Base-by-base conservation (phyloP, 1,140 invertebrate species). In the Bombus difficillimus region DNA sequence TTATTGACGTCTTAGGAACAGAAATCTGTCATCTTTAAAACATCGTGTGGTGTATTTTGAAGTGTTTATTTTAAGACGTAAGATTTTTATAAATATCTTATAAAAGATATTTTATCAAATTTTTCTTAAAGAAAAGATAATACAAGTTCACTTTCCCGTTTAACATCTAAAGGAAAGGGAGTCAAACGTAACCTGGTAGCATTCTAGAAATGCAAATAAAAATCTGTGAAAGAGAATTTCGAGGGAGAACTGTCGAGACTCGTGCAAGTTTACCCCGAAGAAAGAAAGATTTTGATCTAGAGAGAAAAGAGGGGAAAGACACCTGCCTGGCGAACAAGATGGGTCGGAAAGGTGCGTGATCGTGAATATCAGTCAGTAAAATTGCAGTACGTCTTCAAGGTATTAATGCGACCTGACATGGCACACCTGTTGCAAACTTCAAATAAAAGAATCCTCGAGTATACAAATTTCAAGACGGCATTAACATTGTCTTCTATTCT, bases 341-440 rank as follows among this genome's bases (percentile, higher is more conserved):
- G 77, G 41, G 28, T 62, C 77, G 68, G 4, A 39, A 85, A 79
- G 75, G 82, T 84, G 75, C 64, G 32, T 53, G 81, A 75, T 82
- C 66, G 22, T 79, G 68, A 84, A 85, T 85, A 85, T 80, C 83
- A 53, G 41, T 28, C 39, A 72, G 83, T 62, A 37, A 80, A 85
- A 85, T 85, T 85, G 15, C 68, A 80, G 76, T 80, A 85, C 34
- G 76, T 73, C 68, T 32, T 22, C 53, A 1, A 32, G 41, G 34
- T 71, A 85, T 85, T 80, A 85, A 85, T 80, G 13, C 68, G 68
- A 53, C 53, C 77, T 62, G 83, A 41, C 53, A 47, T 6, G 77
- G 39, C 22, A 39, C 83, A 85, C 83, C 83, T 85, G 83, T 80
- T 72, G 76, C 32, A 1, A 57, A 41, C 15, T 47, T 85, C 18